Conservation (phyloP, 2,797 vertebrate species). For the Rhynchotus rufescens region DNA sequence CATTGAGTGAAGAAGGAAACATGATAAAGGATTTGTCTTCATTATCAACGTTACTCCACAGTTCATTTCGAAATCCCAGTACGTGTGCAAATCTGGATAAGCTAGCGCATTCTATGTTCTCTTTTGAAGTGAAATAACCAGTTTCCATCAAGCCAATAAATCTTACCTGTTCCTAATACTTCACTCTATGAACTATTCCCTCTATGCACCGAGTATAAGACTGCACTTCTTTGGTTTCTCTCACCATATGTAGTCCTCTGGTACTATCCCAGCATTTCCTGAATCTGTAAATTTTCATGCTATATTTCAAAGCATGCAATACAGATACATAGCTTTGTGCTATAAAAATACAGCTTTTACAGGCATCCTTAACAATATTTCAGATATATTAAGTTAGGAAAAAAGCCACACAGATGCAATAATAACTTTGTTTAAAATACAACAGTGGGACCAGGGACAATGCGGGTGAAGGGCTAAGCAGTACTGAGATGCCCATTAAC, state of each 20-base stretch:
- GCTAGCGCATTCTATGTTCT: background rate
- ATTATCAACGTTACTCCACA: background rate
- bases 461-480: background rate
- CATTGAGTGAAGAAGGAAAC: background rate
- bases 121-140: background rate
- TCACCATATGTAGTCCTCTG: background rate
- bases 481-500: background rate
- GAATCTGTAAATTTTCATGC: background rate
- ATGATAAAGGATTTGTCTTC: background rate
- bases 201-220: background rate
- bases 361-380: background rate
- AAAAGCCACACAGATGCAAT: background rate
- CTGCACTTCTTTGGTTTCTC: background rate
- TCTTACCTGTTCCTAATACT: background rate
- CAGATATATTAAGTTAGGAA: background rate
- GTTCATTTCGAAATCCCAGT: background rate
- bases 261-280: background rate
- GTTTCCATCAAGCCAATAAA: background rate
- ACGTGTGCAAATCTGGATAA: background rate
- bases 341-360: background rate
- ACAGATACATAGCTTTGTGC: accelerated
- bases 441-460: background rate
- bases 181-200: background rate
- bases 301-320: background rate
- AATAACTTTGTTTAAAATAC: background rate